phyloP scores from a whole-genome alignment of 92 coral and sea anemone genomes.

The Siderastrea siderea region DNA sequence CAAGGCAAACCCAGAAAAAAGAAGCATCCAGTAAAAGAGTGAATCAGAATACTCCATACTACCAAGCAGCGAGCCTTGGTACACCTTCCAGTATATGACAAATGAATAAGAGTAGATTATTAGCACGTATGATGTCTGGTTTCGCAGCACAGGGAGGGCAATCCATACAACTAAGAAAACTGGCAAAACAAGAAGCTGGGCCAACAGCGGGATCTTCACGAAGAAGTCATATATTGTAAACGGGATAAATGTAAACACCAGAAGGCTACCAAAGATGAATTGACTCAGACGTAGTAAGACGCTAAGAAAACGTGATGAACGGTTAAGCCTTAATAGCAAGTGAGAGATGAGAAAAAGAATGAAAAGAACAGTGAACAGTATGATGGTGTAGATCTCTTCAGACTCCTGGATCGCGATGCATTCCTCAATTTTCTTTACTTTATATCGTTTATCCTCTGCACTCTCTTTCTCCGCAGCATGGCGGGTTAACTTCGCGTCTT shows the following conservation, averaged over 20 bases:
- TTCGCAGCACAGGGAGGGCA: constrained; percentile 78
- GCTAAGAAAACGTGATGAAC: not conserved
- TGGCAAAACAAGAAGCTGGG: not conserved
- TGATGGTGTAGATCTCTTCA: not conserved
- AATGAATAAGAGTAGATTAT: constrained; percentile 77
- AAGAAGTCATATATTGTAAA: constrained; percentile 21
- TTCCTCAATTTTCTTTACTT: no score
- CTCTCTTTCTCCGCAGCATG: no score
- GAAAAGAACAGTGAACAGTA: constrained; percentile 28
- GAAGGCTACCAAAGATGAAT: not conserved
- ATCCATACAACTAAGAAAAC: constrained; percentile 63
- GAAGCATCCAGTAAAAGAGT: constrained; percentile 44
- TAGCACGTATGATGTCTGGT: constrained; percentile 63
- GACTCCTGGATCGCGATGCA: not conserved
- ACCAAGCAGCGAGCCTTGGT: constrained; percentile 48
- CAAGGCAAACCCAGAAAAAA: constrained; percentile 65
- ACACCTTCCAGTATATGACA: constrained; percentile 81
- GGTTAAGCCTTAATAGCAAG: not conserved
- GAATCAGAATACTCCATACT: constrained; percentile 25
- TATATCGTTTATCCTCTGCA: no score
- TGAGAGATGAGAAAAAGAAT: constrained; percentile 29
- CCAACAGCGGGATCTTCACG: constrained; percentile 50
- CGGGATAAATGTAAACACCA: constrained; percentile 49
- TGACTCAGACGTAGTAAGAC: not conserved
- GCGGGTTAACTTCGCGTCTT: no score